Base-by-base conservation (phyloP, 2,888 invertebrate species). In the Netelia fuscicornis region DNA sequence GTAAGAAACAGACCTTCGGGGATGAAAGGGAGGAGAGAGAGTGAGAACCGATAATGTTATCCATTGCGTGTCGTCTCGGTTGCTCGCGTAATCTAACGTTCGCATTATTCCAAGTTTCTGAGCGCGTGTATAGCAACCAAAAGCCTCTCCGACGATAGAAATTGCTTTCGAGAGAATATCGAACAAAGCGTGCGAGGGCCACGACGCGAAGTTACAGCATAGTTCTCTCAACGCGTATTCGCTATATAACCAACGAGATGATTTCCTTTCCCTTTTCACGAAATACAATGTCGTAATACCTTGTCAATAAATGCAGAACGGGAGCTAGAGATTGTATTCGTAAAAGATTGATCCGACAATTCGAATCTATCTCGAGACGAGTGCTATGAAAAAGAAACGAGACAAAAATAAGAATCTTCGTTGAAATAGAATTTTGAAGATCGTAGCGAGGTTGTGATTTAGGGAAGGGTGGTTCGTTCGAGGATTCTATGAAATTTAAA, bases 401-500 rank as follows among this genome's bases (percentile, higher is more conserved):
- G 37, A 5, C 0, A 37, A 37, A 37, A 37, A 37, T 37, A 6
- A 37, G 0, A 37, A 37, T 37, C 37, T 37, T 37, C 8, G 37
- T 37, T 37, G 37, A 37, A 37, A 37, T 37, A 37, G 5, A 37
- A 37, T 5, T 37, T 37, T 37, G 37, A 1, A 5, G 5, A 37
- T 37, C 5, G 37, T 37, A 0, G 37, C 5, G 37, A 37, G 6
- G 37, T 6, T 37, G 1, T 37, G 37, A 37, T 37, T 6, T 5
- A 37, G 37, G 37, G 30, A 5, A 3, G 37, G 37, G 37, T 1
- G 37, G 1, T 37, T 37, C 6, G 37, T 37, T 37, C 37, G 54
- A 20, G 20, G 20, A 10, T 58, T 58, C 58, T 17, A 52, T 74
- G 1, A 62, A 74, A 52, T n/a, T 25, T 17, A 60, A 52, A 62